Percentiles rank a stretch among this genome's conserved stretches.
phyloP scores from a whole-genome alignment of 2,113 vertebrate species.

The Gorsachius goisagi region DNA sequence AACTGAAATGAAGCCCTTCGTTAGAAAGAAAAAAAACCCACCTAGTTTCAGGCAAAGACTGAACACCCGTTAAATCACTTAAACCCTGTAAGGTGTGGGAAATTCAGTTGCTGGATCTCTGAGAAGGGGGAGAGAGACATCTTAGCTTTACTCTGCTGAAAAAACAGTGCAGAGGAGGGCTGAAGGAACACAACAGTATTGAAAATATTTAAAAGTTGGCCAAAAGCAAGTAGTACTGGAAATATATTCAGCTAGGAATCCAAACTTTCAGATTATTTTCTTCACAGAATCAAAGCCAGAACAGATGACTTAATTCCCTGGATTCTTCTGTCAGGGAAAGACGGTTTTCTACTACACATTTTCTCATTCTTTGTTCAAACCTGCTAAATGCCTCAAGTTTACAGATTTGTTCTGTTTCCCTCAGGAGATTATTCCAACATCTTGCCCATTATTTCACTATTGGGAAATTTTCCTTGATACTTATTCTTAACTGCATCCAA shows the following conservation, averaged over 20 bases:
- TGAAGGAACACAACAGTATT: background rate
- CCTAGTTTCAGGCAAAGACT: background rate
- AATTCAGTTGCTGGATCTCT: background rate
- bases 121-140: background rate
- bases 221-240: background rate
- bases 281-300: background rate
- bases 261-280: background rate
- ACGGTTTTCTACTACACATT: background rate
- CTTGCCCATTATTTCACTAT: background rate
- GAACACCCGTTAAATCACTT: background rate
- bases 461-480: background rate
- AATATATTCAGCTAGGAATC: background rate
- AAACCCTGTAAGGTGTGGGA: background rate
- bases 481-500: background rate
- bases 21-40: background rate
- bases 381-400: background rate
- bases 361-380: background rate
- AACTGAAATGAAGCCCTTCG: background rate
- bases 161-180: background rate
- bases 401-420: background rate
- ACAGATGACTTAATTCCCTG: background rate
- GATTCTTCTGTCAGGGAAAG: background rate
- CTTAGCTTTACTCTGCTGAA: background rate
- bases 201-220: background rate
- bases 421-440: background rate